A percentile compares a stretch with the other conserved stretches of the same genome.
Conservation (phyloP, 2,888 invertebrate species). For the Parnassius smintheus region DNA sequence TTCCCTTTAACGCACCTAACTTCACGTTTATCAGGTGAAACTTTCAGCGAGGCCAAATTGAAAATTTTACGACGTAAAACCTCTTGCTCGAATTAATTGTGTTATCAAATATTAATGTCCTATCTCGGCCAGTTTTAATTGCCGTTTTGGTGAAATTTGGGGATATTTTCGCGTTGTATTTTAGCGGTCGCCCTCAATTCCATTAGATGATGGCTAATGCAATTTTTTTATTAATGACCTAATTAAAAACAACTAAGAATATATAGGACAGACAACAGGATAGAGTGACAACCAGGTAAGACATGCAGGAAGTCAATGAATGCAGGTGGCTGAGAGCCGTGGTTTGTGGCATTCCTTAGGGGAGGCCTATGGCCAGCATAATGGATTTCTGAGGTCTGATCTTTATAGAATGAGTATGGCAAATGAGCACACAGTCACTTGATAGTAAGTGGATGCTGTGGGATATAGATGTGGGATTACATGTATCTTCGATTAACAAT, state of each 20-base stretch:
- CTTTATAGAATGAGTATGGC: too few relatives aligned
- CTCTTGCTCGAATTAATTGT: constrained; percentile 68
- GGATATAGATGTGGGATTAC: too few relatives aligned
- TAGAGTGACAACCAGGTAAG: neutral
- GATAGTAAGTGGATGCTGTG: too few relatives aligned
- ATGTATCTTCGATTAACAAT: too few relatives aligned
- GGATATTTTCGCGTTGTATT: constrained; percentile 18
- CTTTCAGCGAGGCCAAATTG: constrained; percentile 66
- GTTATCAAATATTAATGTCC: constrained; percentile 79
- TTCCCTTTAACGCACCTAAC: constrained; percentile 55
- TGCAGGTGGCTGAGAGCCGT: too few relatives aligned
- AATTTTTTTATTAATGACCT: neutral
- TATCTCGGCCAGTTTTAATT: constrained; percentile 64
- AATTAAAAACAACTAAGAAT: too few relatives aligned
- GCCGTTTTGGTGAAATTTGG: constrained; percentile 37
- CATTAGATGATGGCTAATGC: neutral
- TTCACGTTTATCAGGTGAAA: constrained; percentile 77
- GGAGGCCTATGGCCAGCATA: too few relatives aligned
- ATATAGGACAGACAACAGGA: too few relatives aligned
- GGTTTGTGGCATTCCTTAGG: too few relatives aligned
- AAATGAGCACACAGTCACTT: too few relatives aligned
- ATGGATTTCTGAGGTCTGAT: too few relatives aligned
- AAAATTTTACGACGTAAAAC: constrained; percentile 69
- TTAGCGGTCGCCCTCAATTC: neutral
- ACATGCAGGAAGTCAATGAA: neutral